Conservation (phyloP, 64 coral and sea anemone genomes). For the Orbicella faveolata region DNA sequence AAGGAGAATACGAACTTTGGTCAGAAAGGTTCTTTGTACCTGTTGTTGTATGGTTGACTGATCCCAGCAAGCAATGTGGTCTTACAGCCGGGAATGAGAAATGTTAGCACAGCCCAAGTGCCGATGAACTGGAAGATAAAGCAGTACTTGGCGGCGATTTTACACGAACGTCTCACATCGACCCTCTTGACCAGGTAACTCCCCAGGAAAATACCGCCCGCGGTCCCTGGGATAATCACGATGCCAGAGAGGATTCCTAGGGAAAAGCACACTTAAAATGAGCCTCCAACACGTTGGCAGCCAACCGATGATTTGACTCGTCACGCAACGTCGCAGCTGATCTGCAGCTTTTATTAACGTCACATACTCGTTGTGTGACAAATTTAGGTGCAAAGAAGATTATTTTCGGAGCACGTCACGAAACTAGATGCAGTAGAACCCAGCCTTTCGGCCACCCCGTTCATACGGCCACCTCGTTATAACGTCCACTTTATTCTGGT, state of each 20-base stretch:
- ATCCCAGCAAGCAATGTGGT: conserved; percentile 86
- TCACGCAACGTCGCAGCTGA: no score
- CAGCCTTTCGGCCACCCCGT: no score
- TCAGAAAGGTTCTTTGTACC: conserved; percentile 9
- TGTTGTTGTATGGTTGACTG: conserved; percentile 53
- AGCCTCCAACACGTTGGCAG: no score
- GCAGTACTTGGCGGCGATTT: conserved; percentile 88
- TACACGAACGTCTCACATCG: conserved; percentile 78
- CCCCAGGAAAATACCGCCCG: conserved; percentile 96
- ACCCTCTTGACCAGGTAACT: conserved; percentile 91
- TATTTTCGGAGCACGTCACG: no score
- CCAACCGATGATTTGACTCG: no score
- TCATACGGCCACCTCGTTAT: no score
- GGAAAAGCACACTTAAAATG: neutral
- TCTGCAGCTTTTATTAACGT: no score
- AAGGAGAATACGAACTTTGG: no score
- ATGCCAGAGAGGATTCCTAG: conserved; percentile 85
- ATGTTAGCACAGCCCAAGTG: conserved; percentile 85
- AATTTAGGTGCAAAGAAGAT: no score
- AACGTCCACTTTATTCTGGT: no score
- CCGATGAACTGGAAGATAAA: conserved; percentile 95
- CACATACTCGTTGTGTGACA: no score
- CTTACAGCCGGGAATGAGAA: conserved; percentile 93
- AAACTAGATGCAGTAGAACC: no score
- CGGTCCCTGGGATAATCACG: conserved; percentile 92